Evolutionary conservation across 1,140 invertebrate species (phyloP), one percentile per base, ranked within the genome.

Genomic region (Yoshiicerus persimilis): DNA sequence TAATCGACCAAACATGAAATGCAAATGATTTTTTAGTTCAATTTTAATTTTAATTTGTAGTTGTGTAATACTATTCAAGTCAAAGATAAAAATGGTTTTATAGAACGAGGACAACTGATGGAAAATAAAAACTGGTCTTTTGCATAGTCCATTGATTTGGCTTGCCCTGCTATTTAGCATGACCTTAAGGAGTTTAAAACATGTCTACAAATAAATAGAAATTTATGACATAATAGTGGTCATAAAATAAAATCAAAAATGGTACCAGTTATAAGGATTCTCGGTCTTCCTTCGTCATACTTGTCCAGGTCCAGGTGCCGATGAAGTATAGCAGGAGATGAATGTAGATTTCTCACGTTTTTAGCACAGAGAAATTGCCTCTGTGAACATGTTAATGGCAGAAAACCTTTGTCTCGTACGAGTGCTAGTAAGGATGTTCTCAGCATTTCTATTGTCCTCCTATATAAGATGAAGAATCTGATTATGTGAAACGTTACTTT

Each of bases 201-300:
- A 20, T 66, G 56, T 20, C 16, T 66, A 56, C 34, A 86, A 64
- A 66, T 34, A 86, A 25, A 86, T n/a, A 4, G 27, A 20, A 47
- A 20, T 47, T 20, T 41, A 20, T 39, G 13, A 39, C n/a, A n/a
- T 11, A 39, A 39, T 13, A 39, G 39, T n/a, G n/a, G n/a, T n/a
- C 13, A 9, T 64, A 11, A 13, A 23, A 36, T 80, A 62, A 87
- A 80, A 77, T 39, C 4, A 16, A 23, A 30, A 39, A 11, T 62
- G 34, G 87, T 36, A 89, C 90, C 90, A 84, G 90, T 90, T 39
- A 90, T 90, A 3, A 90, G 77, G 27, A 90, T 90, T 47, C 90
- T 86, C 20, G 90, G 90, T 13, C 16, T 23, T 36, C 88, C 89
- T 16, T 90, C 64, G 13, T 85, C 75, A 80, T 87, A 86, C 4